Evolutionary conservation across 2,888 invertebrate species (phyloP), one percentile per base, ranked within the genome.

Genomic region (Pomacea canaliculata): DNA sequence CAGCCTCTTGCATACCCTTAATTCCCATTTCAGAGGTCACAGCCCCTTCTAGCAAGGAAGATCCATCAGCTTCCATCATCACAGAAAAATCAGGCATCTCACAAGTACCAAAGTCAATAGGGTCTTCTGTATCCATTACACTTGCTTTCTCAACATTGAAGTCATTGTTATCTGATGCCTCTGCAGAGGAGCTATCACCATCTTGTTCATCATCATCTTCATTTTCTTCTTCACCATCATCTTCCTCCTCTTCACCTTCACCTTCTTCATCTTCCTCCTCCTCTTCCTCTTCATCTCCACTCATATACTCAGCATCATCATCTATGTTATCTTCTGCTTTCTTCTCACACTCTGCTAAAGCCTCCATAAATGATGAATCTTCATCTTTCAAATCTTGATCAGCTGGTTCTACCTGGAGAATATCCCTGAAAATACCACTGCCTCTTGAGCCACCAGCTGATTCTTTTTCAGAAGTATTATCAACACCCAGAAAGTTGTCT

Each of bases 161-260:
- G 18, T 74, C 74, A 19, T 27, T 23, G 27, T 27, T 63, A 27
- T 27, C 27, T 19, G 63, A 63, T n/a, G 10, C 27, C 63, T 74
- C 74, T n/a, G 49, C 73, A 46, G 80, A 80, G 70, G 72, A 76
- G 13, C 75, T 77, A 23, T 83, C 83, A 48, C 78, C 82, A 70
- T 80, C 77, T 51, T 83, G 83, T 66, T 81, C 81, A 71, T 82
- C 80, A 13, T 72, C 73, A 19, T 73, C 71, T 27, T 76, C 78
- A 37, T 80, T 80, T 7, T 71, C 71, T n/a, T 76, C 78, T n/a
- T 72, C 77, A 65, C 77, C 74, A 69, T 76, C 76, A n/a, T 78
- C 79, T 23, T 77, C 80, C 16, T 76, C 78, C 12, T 80, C 81
- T 49, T 76, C 76, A 48, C 76, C 79, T 13, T 77, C 70, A 1